phyloP scores from a whole-genome alignment of 2,888 invertebrate species.

The Lasioglossum figueresi region DNA sequence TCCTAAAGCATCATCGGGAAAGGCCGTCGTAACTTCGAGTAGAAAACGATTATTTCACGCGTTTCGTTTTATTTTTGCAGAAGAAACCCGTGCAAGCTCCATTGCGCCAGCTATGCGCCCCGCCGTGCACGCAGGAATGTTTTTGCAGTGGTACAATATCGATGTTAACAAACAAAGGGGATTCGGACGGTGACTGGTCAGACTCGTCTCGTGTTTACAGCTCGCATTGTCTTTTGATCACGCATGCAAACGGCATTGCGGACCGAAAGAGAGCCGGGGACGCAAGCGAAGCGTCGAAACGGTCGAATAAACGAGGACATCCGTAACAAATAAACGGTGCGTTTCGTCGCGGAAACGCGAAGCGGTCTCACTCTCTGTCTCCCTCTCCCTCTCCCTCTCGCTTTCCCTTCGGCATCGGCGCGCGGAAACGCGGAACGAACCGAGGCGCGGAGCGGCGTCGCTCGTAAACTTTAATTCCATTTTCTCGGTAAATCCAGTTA shows the following conservation, averaged over 20 bases:
- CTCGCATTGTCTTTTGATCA: conserved; percentile 10
- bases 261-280: not conserved
- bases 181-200: not conserved
- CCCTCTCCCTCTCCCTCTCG: not conserved
- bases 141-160: not conserved
- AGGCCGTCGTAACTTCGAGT: not conserved
- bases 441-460: conserved; percentile 8
- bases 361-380: not conserved
- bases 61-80: not conserved
- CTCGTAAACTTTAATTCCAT: conserved; percentile 49
- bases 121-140: not conserved
- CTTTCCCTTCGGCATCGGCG: not conserved
- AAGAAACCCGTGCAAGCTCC: not conserved
- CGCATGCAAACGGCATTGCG: conserved; percentile 9
- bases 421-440: not conserved
- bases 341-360: conserved; percentile 8
- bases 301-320: conserved; percentile 12
- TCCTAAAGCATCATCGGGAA: not conserved
- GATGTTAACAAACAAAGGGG: conserved; percentile 10
- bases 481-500: conserved; percentile 51
- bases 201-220: not conserved
- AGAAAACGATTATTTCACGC: not conserved
- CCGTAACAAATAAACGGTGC: conserved; percentile 19
- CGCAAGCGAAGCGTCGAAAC: conserved; percentile 1
- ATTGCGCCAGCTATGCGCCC: not conserved